phyloP scores from a whole-genome alignment of 2,888 invertebrate genomes.

The Nowickia ferox region DNA sequence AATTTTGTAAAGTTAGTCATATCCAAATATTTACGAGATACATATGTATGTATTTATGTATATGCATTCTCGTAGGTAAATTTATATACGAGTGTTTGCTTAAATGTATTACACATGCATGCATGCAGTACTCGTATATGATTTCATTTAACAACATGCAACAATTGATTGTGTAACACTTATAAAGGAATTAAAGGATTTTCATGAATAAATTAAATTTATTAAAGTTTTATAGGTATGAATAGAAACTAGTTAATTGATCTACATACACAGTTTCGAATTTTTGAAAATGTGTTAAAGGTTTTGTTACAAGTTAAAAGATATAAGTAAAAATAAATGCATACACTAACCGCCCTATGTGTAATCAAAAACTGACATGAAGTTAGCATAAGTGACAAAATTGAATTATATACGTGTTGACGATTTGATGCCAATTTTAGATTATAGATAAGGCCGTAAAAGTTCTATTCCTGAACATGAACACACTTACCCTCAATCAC shows the following conservation, averaged over 20 bases:
- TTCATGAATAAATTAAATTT: conserved; percentile 60
- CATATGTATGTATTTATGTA: not conserved
- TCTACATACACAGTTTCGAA: conserved; percentile 22
- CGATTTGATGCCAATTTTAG: too few species aligned
- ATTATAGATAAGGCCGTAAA: too few species aligned
- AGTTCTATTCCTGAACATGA: too few species aligned
- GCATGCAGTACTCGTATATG: conserved; percentile 16
- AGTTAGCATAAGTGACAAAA: too few species aligned
- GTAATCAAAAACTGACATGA: too few species aligned
- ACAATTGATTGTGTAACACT: conserved; percentile 66
- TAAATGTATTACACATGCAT: conserved; percentile 1
- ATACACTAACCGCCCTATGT: too few species aligned
- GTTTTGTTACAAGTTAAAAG: not conserved
- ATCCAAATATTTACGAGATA: conserved; percentile 45
- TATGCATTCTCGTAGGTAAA: not conserved
- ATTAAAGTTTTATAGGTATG: conserved; percentile 24
- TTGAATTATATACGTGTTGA: too few species aligned
- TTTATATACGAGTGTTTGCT: not conserved
- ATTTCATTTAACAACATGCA: conserved; percentile 51
- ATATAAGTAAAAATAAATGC: too few species aligned
- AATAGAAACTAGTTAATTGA: conserved; percentile 28
- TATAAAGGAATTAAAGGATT: conserved; percentile 62
- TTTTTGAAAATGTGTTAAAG: conserved; percentile 5
- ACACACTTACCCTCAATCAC: too few species aligned
- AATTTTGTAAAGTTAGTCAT: conserved; percentile 63